phyloP scores from a whole-genome alignment of 2,888 invertebrate species.

The Leuctra nigra region DNA sequence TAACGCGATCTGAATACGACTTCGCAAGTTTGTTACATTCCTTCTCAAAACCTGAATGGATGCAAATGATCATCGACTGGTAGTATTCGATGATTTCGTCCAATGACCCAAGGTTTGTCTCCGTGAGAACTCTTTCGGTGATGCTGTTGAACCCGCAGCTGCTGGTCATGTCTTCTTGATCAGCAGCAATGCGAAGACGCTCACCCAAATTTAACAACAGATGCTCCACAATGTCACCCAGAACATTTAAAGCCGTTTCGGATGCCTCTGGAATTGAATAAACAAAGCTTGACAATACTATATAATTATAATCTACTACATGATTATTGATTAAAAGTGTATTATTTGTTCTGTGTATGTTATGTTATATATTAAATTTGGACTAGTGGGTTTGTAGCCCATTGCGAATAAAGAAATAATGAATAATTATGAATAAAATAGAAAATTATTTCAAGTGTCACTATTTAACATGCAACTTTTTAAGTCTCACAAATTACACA shows the following conservation, averaged over 20 bases:
- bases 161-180: constrained; percentile 43
- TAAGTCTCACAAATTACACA: too few species aligned
- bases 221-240: constrained; percentile 44
- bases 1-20: not conserved
- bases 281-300: not conserved
- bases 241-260: constrained; percentile 43
- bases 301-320: too few species aligned
- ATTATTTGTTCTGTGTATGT: too few species aligned
- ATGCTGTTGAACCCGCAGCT: constrained; percentile 49
- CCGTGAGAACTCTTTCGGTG: constrained; percentile 52
- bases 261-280: constrained; percentile 38
- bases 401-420: too few species aligned
- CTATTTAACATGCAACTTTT: too few species aligned
- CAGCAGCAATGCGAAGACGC: constrained; percentile 46
- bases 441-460: too few species aligned
- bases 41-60: not conserved
- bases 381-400: too few species aligned
- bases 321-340: too few species aligned
- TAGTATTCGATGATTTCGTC: constrained; percentile 52
- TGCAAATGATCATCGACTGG: constrained; percentile 38
- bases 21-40: not conserved
- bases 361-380: too few species aligned
- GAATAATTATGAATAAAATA: too few species aligned
- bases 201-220: constrained; percentile 44
- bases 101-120: constrained; percentile 54